Evolutionary conservation across 2,113 vertebrate species (phyloP).

Genomic region (Corvus cornix): DNA sequence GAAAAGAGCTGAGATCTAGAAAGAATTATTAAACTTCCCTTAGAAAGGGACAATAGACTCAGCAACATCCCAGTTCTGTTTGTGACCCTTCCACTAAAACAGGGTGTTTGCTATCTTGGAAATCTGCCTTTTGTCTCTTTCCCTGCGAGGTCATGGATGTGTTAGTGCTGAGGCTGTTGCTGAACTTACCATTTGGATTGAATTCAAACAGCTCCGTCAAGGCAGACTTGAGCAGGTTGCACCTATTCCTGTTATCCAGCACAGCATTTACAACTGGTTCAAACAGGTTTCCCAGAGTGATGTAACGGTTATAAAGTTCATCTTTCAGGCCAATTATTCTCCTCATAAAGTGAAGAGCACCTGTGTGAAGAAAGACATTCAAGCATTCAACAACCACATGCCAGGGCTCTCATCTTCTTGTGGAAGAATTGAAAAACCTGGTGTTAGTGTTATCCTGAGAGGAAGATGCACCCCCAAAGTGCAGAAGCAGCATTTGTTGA

Average conservation of each 20-base stretch:
- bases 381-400: neutral
- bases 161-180: neutral
- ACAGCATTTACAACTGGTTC: slow-evolving; percentile 95
- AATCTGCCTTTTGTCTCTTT: neutral
- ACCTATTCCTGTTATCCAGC: slow-evolving; percentile 92
- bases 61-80: neutral
- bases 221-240: slow-evolving; percentile 94
- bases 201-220: slow-evolving; percentile 96
- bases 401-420: neutral
- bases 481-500: neutral
- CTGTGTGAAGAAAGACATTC: slow-evolving; percentile 67
- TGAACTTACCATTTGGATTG: slow-evolving; percentile 89
- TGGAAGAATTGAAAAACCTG: neutral
- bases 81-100: neutral
- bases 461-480: neutral
- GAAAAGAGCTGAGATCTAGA: neutral
- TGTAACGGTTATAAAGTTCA: slow-evolving; percentile 95
- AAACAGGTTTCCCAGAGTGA: slow-evolving; percentile 94
- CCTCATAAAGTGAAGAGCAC: slow-evolving; percentile 96
- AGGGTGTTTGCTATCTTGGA: neutral
- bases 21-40: neutral
- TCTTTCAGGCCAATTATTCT: slow-evolving; percentile 95
- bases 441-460: fast-evolving
- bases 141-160: fast-evolving
- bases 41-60: neutral